Conservation (phyloP, 2,888 invertebrate species). For the Sarcophaga rosellei region DNA sequence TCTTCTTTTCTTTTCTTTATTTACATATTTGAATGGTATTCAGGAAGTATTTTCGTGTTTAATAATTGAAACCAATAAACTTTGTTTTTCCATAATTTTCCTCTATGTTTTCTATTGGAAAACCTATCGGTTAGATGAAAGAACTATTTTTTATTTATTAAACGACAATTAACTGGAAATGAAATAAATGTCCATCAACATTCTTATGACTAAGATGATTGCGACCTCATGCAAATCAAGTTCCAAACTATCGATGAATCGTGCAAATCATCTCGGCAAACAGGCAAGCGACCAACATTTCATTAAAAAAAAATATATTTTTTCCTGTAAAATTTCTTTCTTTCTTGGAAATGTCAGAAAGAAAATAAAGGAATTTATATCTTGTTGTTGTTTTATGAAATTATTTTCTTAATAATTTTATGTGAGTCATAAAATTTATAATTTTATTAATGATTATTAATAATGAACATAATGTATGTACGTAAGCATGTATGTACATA, state of each 20-base stretch:
- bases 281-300: background rate
- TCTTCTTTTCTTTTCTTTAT: too few species aligned
- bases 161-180: too few species aligned
- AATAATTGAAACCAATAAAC: too few species aligned
- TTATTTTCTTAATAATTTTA: constrained; percentile 39
- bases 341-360: constrained; percentile 33
- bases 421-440: constrained; percentile 58
- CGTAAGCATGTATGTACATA: too few species aligned
- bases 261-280: background rate
- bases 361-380: constrained; percentile 7
- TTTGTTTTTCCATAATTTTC: too few species aligned
- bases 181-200: background rate
- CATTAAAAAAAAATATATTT: background rate
- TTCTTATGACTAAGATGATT: background rate
- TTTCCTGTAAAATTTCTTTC: background rate
- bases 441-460: constrained; percentile 50
- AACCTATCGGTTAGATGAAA: too few species aligned
- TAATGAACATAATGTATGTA: constrained; percentile 30
- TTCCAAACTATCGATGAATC: constrained; percentile 20
- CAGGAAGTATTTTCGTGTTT: too few species aligned
- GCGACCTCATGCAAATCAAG: background rate
- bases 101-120: too few species aligned
- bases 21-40: too few species aligned
- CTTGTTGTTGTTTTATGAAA: background rate
- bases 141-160: too few species aligned